These are phyloP conservation scores for Tipula confusa DNA, from an alignment of 2,888 invertebrate species.

Conservation along the genomic window DNA sequence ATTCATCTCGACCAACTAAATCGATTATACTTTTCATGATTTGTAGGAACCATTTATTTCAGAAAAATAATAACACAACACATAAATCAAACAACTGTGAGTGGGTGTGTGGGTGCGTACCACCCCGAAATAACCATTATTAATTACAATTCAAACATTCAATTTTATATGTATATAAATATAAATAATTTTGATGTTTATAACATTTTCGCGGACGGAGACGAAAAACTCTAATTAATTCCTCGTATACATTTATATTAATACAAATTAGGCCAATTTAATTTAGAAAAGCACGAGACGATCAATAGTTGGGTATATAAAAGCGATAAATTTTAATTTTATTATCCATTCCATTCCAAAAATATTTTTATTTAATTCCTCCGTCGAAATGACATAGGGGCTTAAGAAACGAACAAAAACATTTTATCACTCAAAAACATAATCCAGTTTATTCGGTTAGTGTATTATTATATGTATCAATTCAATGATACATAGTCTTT, in stretches of 20 bases:
- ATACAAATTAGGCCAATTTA: not conserved
- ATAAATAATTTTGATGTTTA: not conserved
- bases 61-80: not conserved
- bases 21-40: not conserved
- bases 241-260: not conserved
- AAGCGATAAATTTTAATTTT: not conserved
- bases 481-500: not conserved
- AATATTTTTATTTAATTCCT: not conserved
- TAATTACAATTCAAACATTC: constrained; percentile 8
- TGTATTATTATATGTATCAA: not conserved
- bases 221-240: constrained; percentile 3
- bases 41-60: not conserved
- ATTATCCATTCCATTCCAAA: not conserved
- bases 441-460: not conserved
- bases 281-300: not conserved
- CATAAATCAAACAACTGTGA: not conserved
- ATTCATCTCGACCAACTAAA: not conserved
- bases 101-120: too few relatives aligned
- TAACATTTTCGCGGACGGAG: not conserved
- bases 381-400: not conserved
- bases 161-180: not conserved
- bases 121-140: constrained; percentile 5
- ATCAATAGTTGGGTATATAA: not conserved
- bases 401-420: not conserved
- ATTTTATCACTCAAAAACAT: not conserved